Conservation (phyloP, 2,888 invertebrate species). For the Pyrgus malvae region DNA sequence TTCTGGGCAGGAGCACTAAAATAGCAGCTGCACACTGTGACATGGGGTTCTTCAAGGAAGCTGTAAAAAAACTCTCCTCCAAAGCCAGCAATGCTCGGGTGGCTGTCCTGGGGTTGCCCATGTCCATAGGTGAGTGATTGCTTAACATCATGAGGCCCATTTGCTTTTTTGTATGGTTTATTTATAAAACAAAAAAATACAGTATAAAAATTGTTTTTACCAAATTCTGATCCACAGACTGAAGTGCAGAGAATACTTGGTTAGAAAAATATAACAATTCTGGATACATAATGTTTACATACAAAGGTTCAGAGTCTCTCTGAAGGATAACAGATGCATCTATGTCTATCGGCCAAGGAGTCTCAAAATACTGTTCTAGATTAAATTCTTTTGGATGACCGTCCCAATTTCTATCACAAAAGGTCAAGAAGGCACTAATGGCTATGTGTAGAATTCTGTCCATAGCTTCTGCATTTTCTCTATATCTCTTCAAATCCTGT, state of each 20-base stretch:
- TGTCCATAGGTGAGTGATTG: too few relatives aligned
- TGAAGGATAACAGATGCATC: constrained; percentile 68
- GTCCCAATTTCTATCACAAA: constrained; percentile 92
- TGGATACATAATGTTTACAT: constrained; percentile 83
- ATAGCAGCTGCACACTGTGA: too few relatives aligned
- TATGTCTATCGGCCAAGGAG: constrained; percentile 64
- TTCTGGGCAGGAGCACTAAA: too few relatives aligned
- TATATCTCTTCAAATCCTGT: constrained; percentile 45
- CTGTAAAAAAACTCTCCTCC: too few relatives aligned
- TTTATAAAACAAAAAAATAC: too few relatives aligned
- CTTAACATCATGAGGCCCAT: too few relatives aligned
- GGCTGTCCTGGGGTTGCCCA: too few relatives aligned
- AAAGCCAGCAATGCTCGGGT: too few relatives aligned
- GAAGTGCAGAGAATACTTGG: constrained; percentile 61
- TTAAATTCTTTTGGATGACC: constrained; percentile 82
- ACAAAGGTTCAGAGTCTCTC: constrained; percentile 85
- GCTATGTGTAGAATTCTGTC: constrained; percentile 80
- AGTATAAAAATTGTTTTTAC: constrained; percentile 46
- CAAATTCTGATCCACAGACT: constrained; percentile 55
- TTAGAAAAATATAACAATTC: constrained; percentile 69
- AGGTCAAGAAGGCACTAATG: constrained; percentile 85
- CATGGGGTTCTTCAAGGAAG: too few relatives aligned
- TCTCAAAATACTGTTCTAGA: constrained; percentile 61
- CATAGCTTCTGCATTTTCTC: constrained; percentile 40
- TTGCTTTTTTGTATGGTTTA: too few relatives aligned